Conservation (phyloP, 2,888 invertebrate species). For the Chorisops tibialis region DNA sequence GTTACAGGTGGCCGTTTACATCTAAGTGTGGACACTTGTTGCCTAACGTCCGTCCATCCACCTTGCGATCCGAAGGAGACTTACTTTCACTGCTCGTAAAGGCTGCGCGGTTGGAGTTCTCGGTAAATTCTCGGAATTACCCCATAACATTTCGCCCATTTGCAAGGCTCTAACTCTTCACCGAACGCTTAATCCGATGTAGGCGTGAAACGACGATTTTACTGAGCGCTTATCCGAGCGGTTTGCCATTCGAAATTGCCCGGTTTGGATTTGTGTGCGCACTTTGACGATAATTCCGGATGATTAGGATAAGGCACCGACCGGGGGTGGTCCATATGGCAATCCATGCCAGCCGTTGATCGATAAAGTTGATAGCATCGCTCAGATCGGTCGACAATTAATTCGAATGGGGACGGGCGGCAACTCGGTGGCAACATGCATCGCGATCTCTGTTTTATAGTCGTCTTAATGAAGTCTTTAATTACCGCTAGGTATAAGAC, state of each 20-base stretch:
- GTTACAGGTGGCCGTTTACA: too few relatives aligned
- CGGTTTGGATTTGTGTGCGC: neutral
- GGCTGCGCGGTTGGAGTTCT: too few relatives aligned
- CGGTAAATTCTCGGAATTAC: too few relatives aligned
- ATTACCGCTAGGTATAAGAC: too few relatives aligned
- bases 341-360: too few relatives aligned
- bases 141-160: too few relatives aligned
- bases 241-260: neutral
- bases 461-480: neutral
- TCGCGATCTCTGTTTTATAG: neutral
- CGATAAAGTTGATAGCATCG: too few relatives aligned
- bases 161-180: neutral
- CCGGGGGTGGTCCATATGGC: neutral
- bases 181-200: neutral
- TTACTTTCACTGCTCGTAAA: too few relatives aligned
- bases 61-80: too few relatives aligned
- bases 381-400: too few relatives aligned
- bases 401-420: neutral
- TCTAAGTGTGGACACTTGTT: too few relatives aligned
- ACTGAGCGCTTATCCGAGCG: neutral
- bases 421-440: neutral
- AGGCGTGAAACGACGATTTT: slow-evolving; percentile 3
- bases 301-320: neutral
- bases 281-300: neutral
- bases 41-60: too few relatives aligned